These are phyloP conservation scores for Nemurella pictetii DNA, from an alignment of 2,888 invertebrate species.

Conservation along the genomic window DNA sequence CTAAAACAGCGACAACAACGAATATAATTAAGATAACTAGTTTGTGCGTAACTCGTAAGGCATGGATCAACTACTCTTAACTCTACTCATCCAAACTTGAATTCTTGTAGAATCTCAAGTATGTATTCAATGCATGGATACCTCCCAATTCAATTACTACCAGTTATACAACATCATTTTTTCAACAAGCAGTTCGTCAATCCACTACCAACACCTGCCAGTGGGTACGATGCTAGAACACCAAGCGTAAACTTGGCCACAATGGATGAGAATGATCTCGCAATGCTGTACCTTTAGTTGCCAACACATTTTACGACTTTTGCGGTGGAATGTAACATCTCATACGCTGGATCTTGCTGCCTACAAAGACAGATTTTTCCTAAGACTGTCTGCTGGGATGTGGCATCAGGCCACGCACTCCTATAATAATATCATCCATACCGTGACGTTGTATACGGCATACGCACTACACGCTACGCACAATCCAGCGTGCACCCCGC, in stretches of 20 bases:
- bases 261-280: neutral
- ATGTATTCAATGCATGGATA: too few species aligned
- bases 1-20: too few species aligned
- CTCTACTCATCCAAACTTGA: too few species aligned
- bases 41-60: too few species aligned
- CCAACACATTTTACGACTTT: constrained; percentile 38
- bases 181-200: too few species aligned
- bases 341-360: neutral
- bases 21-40: too few species aligned
- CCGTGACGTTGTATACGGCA: too few species aligned
- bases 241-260: neutral
- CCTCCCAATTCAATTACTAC: too few species aligned
- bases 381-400: neutral
- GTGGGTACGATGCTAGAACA: neutral
- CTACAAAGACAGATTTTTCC: neutral
- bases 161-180: too few species aligned
- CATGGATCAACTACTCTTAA: too few species aligned
- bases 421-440: too few species aligned
- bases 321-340: constrained; percentile 36
- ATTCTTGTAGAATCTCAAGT: too few species aligned
- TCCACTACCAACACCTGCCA: neutral
- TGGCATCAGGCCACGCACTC: neutral
- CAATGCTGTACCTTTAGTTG: constrained; percentile 16
- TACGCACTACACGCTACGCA: neutral
- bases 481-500: neutral